Evolutionary conservation across 2,888 invertebrate species (phyloP).

Genomic region (Gandaritis pyraliata): DNA sequence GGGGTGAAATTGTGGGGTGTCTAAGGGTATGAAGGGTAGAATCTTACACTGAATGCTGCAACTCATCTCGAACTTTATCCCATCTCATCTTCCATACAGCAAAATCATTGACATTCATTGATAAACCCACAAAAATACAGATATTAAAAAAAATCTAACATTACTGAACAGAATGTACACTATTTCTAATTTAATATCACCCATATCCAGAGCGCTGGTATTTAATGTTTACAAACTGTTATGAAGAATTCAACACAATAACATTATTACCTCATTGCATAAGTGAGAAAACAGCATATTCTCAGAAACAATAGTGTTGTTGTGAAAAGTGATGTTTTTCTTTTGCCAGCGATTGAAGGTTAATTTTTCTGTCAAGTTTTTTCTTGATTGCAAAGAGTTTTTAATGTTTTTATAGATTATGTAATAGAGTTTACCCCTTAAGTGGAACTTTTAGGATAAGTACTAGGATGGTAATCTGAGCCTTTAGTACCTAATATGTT

Average conservation of each 20-base stretch:
- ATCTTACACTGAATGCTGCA: constrained; percentile 61
- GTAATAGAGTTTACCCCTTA: constrained; percentile 4
- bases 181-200: not conserved
- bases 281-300: constrained; percentile 22
- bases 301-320: constrained; percentile 23
- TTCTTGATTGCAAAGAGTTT: not conserved
- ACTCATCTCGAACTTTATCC: constrained; percentile 67
- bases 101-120: constrained; percentile 58
- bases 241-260: constrained; percentile 23
- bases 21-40: no score
- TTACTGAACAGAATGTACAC: no score
- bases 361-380: constrained; percentile 16
- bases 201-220: not conserved
- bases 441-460: no score
- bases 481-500: no score
- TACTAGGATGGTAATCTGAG: no score
- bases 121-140: constrained; percentile 1
- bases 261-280: constrained; percentile 62
- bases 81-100: constrained; percentile 69
- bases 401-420: constrained; percentile 1
- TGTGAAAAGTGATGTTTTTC: constrained; percentile 16
- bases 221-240: constrained; percentile 23
- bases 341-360: constrained; percentile 13
- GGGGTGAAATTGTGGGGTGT: no score
- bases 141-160: no score